Conservation (phyloP, 2,888 invertebrate genomes). For the Platycheirus albimanus region DNA sequence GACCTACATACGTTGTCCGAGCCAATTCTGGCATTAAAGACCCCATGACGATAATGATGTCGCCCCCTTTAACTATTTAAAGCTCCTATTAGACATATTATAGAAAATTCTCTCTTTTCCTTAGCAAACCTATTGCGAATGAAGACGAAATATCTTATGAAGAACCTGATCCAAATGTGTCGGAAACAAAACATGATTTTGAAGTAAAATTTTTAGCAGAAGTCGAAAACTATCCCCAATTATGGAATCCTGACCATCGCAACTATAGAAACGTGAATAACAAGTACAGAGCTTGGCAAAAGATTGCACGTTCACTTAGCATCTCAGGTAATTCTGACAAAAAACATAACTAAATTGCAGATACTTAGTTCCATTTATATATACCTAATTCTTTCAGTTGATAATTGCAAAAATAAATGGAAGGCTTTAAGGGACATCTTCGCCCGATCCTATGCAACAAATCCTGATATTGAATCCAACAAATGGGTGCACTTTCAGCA, state of each 20-base stretch:
- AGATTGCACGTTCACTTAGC: background rate
- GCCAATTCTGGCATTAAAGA: too few species aligned
- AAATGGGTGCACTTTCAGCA: background rate
- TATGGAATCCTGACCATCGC: background rate
- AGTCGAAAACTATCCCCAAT: slow-evolving; percentile 1
- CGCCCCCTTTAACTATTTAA: too few species aligned
- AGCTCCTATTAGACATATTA: too few species aligned
- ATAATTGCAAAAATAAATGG: slow-evolving; percentile 15
- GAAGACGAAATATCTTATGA: background rate
- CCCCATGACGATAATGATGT: too few species aligned
- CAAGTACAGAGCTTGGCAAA: background rate
- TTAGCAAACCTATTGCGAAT: background rate
- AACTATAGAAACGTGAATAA: slow-evolving; percentile 5
- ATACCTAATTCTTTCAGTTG: slow-evolving; percentile 1
- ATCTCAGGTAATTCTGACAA: background rate
- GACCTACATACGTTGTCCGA: too few species aligned
- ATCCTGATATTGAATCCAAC: background rate
- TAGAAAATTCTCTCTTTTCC: background rate
- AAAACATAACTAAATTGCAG: too few species aligned
- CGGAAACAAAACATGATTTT: background rate
- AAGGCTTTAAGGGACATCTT: background rate
- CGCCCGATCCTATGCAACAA: background rate
- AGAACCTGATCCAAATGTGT: too few species aligned
- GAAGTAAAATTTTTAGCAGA: background rate
- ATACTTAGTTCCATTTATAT: too few species aligned